Evolutionary conservation across 2,797 vertebrate genomes (phyloP).

Genomic region (Ataeniobius toweri): DNA sequence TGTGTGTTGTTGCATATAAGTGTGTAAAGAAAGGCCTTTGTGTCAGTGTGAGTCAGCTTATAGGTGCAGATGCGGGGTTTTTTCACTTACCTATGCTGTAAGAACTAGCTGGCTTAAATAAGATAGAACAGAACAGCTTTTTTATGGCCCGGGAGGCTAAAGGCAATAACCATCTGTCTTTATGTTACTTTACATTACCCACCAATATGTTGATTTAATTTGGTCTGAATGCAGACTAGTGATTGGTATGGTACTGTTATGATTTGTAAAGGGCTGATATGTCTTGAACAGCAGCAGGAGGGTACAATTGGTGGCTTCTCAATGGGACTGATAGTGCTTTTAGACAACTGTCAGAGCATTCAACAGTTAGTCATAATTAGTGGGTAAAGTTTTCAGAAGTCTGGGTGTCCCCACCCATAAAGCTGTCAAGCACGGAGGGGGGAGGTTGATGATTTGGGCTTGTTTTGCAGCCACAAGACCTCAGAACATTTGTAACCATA

Average conservation of each 20-base stretch:
- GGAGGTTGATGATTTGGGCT: not conserved
- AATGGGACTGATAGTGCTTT: not conserved
- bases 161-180: not conserved
- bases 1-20: constrained; percentile 32
- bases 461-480: not conserved
- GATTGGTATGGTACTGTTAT: too few species aligned
- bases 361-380: not conserved
- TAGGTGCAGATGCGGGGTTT: not conserved
- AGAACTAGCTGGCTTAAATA: not conserved
- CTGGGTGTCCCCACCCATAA: not conserved
- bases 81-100: constrained; percentile 1
- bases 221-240: not conserved
- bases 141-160: not conserved
- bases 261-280: not conserved
- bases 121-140: not conserved
- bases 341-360: not conserved
- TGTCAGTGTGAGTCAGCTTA: constrained; percentile 5
- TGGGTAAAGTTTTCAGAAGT: not conserved
- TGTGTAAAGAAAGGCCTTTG: constrained; percentile 6
- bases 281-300: not conserved
- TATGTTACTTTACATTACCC: not conserved
- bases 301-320: not conserved
- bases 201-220: not conserved
- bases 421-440: not conserved
- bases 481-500: not conserved